Evolutionary conservation across 2,797 vertebrate genomes (phyloP).

Genomic region (Cynodonichthys magdalenae): DNA sequence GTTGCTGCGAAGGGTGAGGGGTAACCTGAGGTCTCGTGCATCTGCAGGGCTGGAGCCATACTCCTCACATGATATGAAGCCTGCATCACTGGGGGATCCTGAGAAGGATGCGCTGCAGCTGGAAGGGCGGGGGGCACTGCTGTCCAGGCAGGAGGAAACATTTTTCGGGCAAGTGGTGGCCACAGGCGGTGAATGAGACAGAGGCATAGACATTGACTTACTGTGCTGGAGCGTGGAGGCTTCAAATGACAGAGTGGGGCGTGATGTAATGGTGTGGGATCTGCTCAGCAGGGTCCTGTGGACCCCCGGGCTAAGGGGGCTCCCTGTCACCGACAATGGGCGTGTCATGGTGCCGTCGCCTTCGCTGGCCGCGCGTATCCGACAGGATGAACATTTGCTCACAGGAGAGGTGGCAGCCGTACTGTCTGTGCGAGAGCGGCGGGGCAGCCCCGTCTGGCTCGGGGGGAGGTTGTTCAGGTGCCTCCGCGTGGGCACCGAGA

Average conservation of each 20-base stretch:
- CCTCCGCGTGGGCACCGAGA: constrained; percentile 91
- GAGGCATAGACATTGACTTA: constrained; percentile 93
- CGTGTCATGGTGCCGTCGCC: constrained; percentile 89
- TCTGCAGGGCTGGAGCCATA: constrained; percentile 91
- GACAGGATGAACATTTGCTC: constrained; percentile 84
- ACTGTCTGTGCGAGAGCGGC: constrained; percentile 92
- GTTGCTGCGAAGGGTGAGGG: constrained; percentile 85
- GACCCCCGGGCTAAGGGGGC: constrained; percentile 89
- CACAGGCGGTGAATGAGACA: constrained; percentile 87
- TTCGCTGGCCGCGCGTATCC: constrained; percentile 93
- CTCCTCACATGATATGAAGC: constrained; percentile 94
- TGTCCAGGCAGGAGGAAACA: constrained; percentile 87
- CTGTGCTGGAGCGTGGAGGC: constrained; percentile 86
- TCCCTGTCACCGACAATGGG: constrained; percentile 84
- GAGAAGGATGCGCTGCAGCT: constrained; percentile 92
- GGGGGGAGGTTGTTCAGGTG: constrained; percentile 90
- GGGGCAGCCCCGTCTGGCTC: constrained; percentile 90
- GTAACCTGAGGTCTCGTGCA: constrained; percentile 77
- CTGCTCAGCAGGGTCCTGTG: constrained; percentile 87
- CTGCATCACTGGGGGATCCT: constrained; percentile 92
- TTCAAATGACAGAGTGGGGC: constrained; percentile 79
- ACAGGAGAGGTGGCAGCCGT: constrained; percentile 83
- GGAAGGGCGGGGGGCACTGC: constrained; percentile 84
- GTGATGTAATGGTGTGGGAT: constrained; percentile 86
- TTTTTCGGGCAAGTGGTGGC: constrained; percentile 83